Evolutionary conservation across 2,797 vertebrate genomes (phyloP).

Genomic region (Anguilla marmorata): DNA sequence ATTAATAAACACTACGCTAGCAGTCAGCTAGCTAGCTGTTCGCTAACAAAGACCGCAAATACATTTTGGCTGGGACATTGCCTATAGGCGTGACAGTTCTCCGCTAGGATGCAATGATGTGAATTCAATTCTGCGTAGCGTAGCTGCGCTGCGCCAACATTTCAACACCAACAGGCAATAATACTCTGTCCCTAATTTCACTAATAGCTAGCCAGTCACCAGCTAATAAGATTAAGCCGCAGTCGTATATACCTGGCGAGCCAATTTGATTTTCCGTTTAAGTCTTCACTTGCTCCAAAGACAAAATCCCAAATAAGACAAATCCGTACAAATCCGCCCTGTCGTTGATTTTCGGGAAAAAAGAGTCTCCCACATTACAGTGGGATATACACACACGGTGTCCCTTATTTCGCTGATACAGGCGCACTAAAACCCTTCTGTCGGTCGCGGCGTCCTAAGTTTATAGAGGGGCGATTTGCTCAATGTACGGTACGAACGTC

Average conservation of each 20-base stretch:
- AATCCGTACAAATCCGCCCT: slow-evolving; percentile 24
- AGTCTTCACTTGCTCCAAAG: slow-evolving; percentile 22
- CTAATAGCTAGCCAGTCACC: not conserved
- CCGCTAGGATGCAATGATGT: not conserved
- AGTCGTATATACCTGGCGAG: slow-evolving; percentile 26
- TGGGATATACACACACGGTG: not conserved
- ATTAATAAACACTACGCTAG: not conserved
- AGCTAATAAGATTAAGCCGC: slow-evolving; percentile 16
- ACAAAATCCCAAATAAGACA: slow-evolving; percentile 9
- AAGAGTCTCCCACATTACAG: slow-evolving; percentile 1
- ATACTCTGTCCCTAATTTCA: not conserved
- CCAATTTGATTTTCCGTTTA: slow-evolving; percentile 23
- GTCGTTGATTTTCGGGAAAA: not conserved
- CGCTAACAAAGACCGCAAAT: slow-evolving; percentile 23
- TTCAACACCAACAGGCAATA: not conserved
- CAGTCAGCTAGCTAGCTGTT: not conserved
- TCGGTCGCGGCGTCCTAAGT: slow-evolving; percentile 14
- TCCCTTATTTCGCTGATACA: not conserved
- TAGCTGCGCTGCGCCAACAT: slow-evolving; percentile 1
- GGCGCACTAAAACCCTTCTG: not conserved
- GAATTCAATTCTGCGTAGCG: not conserved
- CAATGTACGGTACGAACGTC: slow-evolving; percentile 24
- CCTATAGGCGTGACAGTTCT: slow-evolving; percentile 26
- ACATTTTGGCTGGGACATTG: not conserved
- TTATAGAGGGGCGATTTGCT: slow-evolving; percentile 21